Evolutionary conservation across 2,113 vertebrate species (phyloP), one percentile per base, ranked within the genome.

Genomic region (Semicossyphus pulcher): DNA sequence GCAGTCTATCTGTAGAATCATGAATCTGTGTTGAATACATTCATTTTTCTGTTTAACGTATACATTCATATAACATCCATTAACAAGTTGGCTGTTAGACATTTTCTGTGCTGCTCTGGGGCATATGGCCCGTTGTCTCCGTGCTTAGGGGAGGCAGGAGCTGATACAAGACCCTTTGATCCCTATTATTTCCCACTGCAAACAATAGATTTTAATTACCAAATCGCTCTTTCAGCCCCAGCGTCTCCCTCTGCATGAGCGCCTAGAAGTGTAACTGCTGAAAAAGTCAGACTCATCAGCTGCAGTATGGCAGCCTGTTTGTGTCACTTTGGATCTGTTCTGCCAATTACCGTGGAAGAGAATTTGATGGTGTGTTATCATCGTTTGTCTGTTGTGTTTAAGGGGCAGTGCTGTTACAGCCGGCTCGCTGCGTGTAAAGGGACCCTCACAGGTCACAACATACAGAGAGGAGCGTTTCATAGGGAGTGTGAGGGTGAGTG

Each of bases 151-250:
- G 61, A 86, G 74, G 63, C 72, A 72, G 78, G 72, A 42, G 82
- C 76, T 79, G 81, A 87, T 84, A 78, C 84, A 80, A 80, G 83
- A 76, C 61, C 81, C 72, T 90, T 82, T 87, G 85, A 87, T 90
- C 86, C 75, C 79, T 71, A 72, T 90, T 90, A 81, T 87, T 88
- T 79, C 69, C 61, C 52, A 60, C 48, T 59, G 76, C 73, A 87
- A 91, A 89, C 89, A 86, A 86, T 80, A 76, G 79, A 88, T 88
- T 86, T 85, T 81, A 88, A 89, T 91, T 86, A 86, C 81, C 81
- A 84, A 78, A 78, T 67, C 34, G 58, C 66, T 76, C 49, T 48
- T 79, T 86, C 53, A 72, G 85, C 61, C 56, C 25, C 66, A 39
- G 77, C 58, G 6, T 67, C 59, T 36, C 78, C 28, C 52, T 71